phyloP scores from a whole-genome alignment of 2,113 vertebrate species.

The Podiceps cristatus region DNA sequence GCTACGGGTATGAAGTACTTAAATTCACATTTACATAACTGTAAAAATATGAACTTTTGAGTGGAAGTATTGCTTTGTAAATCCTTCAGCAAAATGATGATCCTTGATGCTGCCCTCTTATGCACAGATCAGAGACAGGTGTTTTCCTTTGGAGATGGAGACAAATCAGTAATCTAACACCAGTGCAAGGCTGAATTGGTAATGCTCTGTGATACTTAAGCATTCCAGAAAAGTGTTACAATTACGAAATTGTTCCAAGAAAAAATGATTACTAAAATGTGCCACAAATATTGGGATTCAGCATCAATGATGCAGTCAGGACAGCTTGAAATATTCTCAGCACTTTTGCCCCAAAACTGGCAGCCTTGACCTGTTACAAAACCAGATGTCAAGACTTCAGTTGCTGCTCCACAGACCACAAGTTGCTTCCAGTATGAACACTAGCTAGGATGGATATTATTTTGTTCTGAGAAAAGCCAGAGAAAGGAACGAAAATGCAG shows the following conservation, averaged over 20 bases:
- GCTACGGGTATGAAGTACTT: background rate
- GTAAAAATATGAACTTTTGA: background rate
- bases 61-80: background rate
- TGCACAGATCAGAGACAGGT: background rate
- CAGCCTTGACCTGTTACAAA: background rate
- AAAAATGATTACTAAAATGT: background rate
- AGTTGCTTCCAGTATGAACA: background rate
- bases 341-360: background rate
- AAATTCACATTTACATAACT: background rate
- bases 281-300: background rate
- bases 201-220: background rate
- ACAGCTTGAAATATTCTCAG: background rate
- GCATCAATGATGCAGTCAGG: background rate
- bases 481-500: background rate
- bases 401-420: background rate
- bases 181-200: background rate
- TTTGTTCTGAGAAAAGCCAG: background rate
- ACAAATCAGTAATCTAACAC: background rate
- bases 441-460: background rate
- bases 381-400: background rate
- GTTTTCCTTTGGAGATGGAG: background rate
- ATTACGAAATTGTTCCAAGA: background rate
- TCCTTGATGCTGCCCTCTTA: background rate
- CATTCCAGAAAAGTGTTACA: background rate
- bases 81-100: background rate